Conservation (phyloP, 2,797 vertebrate species). For the Sibirionetta formosa region DNA sequence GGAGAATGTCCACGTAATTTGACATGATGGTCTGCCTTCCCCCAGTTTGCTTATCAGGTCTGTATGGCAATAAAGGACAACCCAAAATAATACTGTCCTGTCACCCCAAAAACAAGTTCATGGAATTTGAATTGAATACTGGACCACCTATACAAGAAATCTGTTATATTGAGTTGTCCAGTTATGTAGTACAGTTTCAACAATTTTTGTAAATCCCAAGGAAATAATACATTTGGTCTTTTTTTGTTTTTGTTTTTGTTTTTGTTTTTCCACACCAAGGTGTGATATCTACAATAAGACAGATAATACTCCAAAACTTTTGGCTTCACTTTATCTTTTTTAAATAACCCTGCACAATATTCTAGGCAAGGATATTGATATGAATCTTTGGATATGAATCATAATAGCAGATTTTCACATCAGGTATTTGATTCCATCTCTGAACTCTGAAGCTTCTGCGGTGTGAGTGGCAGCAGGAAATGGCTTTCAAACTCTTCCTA, state of each 20-base stretch:
- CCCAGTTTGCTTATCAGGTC: background rate
- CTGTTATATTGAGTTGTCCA: background rate
- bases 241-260: background rate
- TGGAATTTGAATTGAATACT: background rate
- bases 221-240: background rate
- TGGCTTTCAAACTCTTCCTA: conserved; percentile 70
- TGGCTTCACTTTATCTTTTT: background rate
- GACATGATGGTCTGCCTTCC: background rate
- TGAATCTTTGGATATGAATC: conserved; percentile 64
- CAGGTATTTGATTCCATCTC: conserved; percentile 69
- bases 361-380: conserved; percentile 47
- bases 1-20: background rate
- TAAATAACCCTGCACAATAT: conserved; percentile 1
- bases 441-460: conserved; percentile 52
- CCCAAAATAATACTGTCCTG: background rate
- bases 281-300: background rate
- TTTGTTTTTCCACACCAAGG: background rate
- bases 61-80: background rate
- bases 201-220: background rate
- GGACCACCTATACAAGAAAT: background rate
- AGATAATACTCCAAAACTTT: background rate
- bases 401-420: conserved; percentile 63
- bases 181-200: background rate
- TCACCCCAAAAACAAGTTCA: background rate
- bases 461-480: conserved; percentile 73